Base-by-base conservation (phyloP, 2,113 vertebrate genomes). In the Octodon degus region DNA sequence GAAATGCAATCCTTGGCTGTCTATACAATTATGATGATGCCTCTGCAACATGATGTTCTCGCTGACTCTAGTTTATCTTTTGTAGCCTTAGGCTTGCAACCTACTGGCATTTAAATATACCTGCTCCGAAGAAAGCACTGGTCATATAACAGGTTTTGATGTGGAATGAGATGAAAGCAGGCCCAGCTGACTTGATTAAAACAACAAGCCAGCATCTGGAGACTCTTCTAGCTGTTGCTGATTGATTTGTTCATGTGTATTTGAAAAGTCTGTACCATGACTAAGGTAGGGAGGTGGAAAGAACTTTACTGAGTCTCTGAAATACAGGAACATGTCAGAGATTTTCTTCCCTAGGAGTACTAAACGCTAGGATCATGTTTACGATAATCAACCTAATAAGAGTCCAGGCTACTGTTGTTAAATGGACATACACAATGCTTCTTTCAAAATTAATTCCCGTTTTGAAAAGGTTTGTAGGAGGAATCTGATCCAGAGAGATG, bases 151-250 rank as follows among this genome's bases (percentile, higher is more conserved):
- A 96, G 40, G 9, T 97, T 96, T 94, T 97, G 97, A 96, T 95
- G 90, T 30, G 62, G 76, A 98, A 98, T 97, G 86, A 98, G 91
- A 65, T 70, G 87, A 97, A 98, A 98, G 70, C 77, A 97, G 95
- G 68, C 70, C 94, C 92, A 86, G 30, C 85, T 97, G 97, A 98
- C 94, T 89, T 65, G 27, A 90, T 50, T 89, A 86, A 96, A 97
- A 96, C 76, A 95, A 92, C 27, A 87, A 93, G 91, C 94, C 96
- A 89, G 77, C 92, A 93, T 93, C 88, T 97, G 79, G 93, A 98
- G 96, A 76, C 14, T 95, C 96, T 98, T 94, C 96, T 93, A 95
- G 81, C 76, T 97, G 40, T 77, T 96, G 40, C 68, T 13, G 16
- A 96, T 98, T 97, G 40, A 40, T 98, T 97, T 97, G 91, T 86